Percentiles rank a stretch among this genome's conserved stretches.
Evolutionary conservation across 2,888 invertebrate genomes (phyloP).

Genomic region (Synanthedon andrenaeformis): DNA sequence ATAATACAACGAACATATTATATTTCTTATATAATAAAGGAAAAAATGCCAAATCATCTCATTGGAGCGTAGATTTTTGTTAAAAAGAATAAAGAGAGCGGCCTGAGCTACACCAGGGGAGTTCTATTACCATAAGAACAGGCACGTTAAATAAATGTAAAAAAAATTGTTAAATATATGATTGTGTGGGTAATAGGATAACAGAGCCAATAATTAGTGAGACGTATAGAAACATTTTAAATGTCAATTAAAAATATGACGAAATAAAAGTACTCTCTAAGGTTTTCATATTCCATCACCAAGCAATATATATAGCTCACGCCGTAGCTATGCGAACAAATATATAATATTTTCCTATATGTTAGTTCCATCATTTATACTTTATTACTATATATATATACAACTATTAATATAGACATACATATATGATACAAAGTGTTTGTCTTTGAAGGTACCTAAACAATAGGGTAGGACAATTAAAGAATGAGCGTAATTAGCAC

Average conservation of each 20-base stretch:
- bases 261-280: background rate
- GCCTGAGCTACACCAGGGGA: too few species aligned
- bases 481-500: conserved; percentile 52
- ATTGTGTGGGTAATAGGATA: too few species aligned
- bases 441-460: conserved; percentile 22
- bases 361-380: conserved; percentile 70
- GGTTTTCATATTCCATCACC: conserved; percentile 28
- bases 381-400: conserved; percentile 63
- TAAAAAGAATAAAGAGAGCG: too few species aligned
- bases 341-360: conserved; percentile 70
- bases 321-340: conserved; percentile 60
- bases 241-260: background rate
- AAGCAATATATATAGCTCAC: conserved; percentile 58
- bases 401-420: conserved; percentile 36
- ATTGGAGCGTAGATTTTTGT: too few species aligned
- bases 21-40: too few species aligned
- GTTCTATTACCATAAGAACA: too few species aligned
- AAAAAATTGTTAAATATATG: too few species aligned
- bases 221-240: background rate
- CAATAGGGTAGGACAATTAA: conserved; percentile 48
- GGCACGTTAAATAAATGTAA: too few species aligned
- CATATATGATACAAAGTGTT: conserved; percentile 36
- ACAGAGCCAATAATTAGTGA: too few species aligned
- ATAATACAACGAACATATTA: too few species aligned
- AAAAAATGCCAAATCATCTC: too few species aligned